phyloP scores from a whole-genome alignment of 1,140 invertebrate species.

The Trachymyrmex septentrionalis region DNA sequence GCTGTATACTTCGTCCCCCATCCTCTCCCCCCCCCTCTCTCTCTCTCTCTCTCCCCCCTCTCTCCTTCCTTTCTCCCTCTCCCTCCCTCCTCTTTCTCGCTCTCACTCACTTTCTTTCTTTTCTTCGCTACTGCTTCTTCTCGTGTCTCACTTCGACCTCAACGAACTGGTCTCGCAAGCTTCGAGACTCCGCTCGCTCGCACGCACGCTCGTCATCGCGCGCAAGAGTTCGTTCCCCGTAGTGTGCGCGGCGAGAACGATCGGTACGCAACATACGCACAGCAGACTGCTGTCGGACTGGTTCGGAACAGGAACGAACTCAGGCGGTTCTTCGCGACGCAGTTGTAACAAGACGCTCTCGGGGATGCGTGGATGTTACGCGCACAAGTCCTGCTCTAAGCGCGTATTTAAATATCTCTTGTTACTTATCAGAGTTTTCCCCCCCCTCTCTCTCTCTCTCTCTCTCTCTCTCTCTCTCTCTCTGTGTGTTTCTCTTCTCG shows the following conservation, averaged over 20 bases:
- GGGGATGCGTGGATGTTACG: constrained; percentile 46
- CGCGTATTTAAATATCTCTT: constrained; percentile 42
- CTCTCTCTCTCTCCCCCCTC: neutral
- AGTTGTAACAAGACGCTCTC: constrained; percentile 61
- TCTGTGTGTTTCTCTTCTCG: neutral
- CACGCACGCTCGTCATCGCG: constrained; percentile 61
- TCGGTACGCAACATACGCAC: constrained; percentile 44
- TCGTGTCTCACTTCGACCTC: constrained; percentile 32
- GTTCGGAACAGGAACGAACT: constrained; percentile 68
- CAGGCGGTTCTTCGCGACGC: constrained; percentile 60
- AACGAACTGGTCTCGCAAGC: constrained; percentile 72
- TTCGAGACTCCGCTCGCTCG: constrained; percentile 13
- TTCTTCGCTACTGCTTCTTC: constrained; percentile 16
- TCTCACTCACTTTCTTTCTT: neutral
- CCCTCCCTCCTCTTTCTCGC: constrained; percentile 2
- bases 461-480: neutral
- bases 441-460: neutral
- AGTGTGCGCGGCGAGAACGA: constrained; percentile 35
- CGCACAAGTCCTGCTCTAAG: constrained; percentile 14
- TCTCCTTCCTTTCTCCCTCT: neutral
- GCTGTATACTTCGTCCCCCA: constrained; percentile 13
- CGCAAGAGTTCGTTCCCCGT: constrained; percentile 67
- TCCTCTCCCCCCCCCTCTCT: neutral
- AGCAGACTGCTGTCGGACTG: constrained; percentile 45
- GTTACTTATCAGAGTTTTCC: constrained; percentile 8